phyloP scores from a whole-genome alignment of 2,113 vertebrate species.

The Eubucco bourcierii region DNA sequence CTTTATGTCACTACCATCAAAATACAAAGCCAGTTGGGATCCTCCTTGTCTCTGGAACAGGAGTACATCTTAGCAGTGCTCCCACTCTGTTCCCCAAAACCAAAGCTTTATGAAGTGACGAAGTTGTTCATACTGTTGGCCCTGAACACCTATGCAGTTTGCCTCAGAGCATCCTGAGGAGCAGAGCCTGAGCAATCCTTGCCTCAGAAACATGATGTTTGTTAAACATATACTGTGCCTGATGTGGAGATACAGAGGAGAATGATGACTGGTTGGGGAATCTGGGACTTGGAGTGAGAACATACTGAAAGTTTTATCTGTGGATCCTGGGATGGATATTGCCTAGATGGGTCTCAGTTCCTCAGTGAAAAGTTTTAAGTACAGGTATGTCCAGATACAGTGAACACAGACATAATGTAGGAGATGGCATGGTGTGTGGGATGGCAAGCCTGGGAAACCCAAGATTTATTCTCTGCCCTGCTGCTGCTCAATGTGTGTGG shows the following conservation, averaged over 20 bases:
- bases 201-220: background rate
- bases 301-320: background rate
- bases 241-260: background rate
- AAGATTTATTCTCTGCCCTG: background rate
- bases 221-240: conserved; percentile 6
- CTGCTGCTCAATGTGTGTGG: background rate
- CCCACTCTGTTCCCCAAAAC: background rate
- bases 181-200: background rate
- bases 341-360: background rate
- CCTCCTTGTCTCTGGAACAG: background rate
- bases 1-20: background rate
- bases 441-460: background rate
- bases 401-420: background rate
- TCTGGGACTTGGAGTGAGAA: background rate
- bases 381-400: background rate
- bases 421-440: background rate
- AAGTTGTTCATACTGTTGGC: background rate
- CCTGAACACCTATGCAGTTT: background rate
- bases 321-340: background rate
- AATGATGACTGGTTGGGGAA: background rate
- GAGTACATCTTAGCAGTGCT: background rate
- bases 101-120: background rate
- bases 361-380: background rate
- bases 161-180: background rate
- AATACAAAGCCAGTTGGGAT: background rate